A percentile compares a stretch with the other conserved stretches of the same genome.
phyloP scores from a whole-genome alignment of 2,113 vertebrate species.

The Sminthopsis crassicaudata region DNA sequence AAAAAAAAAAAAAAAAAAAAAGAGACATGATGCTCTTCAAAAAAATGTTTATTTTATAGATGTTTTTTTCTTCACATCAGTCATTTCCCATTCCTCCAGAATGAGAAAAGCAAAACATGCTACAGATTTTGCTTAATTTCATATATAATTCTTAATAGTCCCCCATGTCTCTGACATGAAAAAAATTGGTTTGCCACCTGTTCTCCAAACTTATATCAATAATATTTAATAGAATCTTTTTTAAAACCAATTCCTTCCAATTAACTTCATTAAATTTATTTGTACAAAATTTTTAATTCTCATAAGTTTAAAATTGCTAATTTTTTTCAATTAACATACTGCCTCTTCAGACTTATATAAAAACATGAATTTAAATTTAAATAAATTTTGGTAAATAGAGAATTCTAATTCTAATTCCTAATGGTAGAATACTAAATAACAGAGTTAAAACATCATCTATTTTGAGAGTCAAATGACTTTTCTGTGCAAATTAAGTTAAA shows the following conservation, averaged over 20 bases:
- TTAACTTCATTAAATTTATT: neutral
- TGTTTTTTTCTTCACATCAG: neutral
- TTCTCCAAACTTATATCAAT: neutral
- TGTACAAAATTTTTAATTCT: neutral
- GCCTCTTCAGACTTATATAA: neutral
- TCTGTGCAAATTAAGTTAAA: neutral
- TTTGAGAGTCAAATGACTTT: neutral
- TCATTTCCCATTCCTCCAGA: neutral
- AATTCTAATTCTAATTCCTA: neutral
- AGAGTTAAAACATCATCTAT: neutral
- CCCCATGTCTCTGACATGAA: neutral
- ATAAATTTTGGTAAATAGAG: neutral
- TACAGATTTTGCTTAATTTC: neutral
- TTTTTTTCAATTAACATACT: neutral
- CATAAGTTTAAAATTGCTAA: neutral
- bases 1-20: no score
- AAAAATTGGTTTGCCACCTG: neutral
- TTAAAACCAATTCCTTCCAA: neutral
- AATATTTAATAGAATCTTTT: neutral
- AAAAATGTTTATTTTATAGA: neutral
- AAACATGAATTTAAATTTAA: neutral
- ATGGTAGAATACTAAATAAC: neutral
- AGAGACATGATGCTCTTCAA: neutral
- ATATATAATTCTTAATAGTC: neutral
- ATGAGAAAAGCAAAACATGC: neutral